A percentile compares a stretch with the other conserved stretches of the same genome.
These are phyloP conservation scores for Tokudaia muenninki DNA, from an alignment of 2,797 vertebrate genomes.

Conservation along the genomic window DNA sequence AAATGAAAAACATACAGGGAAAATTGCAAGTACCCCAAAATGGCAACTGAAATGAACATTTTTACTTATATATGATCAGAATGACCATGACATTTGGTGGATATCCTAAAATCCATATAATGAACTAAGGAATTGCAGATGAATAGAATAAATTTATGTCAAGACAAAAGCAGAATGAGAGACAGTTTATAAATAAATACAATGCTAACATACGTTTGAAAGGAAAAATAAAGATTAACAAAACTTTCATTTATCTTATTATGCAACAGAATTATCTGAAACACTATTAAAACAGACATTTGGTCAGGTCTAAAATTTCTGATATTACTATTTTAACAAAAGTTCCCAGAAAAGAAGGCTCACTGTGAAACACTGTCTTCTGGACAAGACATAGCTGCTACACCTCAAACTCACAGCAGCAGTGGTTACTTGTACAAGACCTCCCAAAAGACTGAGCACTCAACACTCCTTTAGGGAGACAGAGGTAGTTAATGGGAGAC, in stretches of 20 bases:
- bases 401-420: background rate
- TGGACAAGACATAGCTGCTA: background rate
- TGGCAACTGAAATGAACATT: slow-evolving; percentile 4
- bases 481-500: background rate
- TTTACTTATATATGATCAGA: slow-evolving; percentile 4
- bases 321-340: slow-evolving; percentile 27
- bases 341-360: background rate
- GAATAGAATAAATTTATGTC: background rate
- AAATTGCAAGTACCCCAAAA: background rate
- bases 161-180: slow-evolving; percentile 44
- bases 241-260: slow-evolving; percentile 10
- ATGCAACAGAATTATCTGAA: background rate
- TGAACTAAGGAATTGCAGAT: slow-evolving; percentile 34
- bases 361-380: background rate
- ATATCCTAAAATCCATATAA: slow-evolving; percentile 45
- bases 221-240: slow-evolving; percentile 29
- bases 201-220: background rate
- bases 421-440: too few species aligned
- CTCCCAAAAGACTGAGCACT: background rate
- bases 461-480: too few species aligned
- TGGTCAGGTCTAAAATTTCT: slow-evolving; percentile 27
- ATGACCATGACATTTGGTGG: background rate
- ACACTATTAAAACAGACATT: slow-evolving; percentile 1
- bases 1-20: background rate
- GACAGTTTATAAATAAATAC: background rate